These are phyloP conservation scores for Passer domesticus DNA, from an alignment of 2,113 vertebrate species.

Conservation along the genomic window DNA sequence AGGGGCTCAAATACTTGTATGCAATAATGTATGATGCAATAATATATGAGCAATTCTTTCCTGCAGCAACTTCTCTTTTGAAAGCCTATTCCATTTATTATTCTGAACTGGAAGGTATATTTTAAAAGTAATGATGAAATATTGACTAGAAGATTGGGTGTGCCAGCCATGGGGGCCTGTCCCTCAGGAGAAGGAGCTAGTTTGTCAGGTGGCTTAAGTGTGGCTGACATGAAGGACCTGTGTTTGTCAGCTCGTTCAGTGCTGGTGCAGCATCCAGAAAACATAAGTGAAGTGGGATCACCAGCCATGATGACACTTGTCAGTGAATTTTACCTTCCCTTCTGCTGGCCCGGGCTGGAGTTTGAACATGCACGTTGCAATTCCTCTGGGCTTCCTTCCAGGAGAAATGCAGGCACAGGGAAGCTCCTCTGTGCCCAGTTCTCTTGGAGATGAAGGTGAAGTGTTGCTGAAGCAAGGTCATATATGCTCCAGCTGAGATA, in stretches of 20 bases:
- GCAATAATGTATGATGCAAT: neutral
- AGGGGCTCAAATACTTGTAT: neutral
- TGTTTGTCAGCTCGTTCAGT: neutral
- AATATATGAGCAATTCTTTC: neutral
- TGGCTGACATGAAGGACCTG: neutral
- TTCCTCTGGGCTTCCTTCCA: neutral
- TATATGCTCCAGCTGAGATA: fast-evolving
- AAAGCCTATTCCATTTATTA: neutral
- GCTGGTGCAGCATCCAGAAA: neutral
- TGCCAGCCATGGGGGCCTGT: neutral
- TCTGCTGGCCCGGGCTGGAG: neutral
- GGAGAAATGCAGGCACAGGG: neutral
- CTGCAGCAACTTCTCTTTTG: neutral
- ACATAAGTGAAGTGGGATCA: neutral
- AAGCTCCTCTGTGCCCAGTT: neutral
- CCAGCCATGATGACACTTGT: fast-evolving
- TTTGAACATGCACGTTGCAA: neutral
- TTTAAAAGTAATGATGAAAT: neutral
- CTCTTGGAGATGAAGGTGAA: neutral
- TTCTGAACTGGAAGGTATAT: neutral
- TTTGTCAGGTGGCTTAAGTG: neutral
- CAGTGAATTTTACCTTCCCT: neutral
- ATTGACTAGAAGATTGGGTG: neutral
- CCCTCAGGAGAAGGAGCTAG: neutral
- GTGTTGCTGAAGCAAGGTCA: neutral